Evolutionary conservation across 1,140 invertebrate genomes (phyloP), one percentile per base, ranked within the genome.

Genomic region (Caenorhabditis remanei): DNA sequence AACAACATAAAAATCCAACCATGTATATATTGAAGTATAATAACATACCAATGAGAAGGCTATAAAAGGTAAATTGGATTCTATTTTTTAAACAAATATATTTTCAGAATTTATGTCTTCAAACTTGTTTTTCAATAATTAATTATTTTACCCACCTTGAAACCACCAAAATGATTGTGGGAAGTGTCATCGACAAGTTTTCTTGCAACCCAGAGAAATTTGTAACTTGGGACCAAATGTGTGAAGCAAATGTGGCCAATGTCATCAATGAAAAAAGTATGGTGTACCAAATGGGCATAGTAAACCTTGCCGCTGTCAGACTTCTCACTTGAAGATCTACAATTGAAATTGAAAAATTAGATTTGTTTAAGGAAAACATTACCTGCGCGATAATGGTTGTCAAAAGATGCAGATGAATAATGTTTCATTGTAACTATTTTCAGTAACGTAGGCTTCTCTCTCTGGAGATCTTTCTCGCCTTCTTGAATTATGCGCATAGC

Each of bases 171-270:
- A 90, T 90, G 19, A 88, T 46, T 9, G 56, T 83, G 0, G 79
- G 86, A 14, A 90, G 21, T 24, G 83, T 50, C 41, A 87, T 46
- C 19, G 46, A 55, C 43, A 90, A 56, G 19, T 63, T 83, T 8
- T 84, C 61, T 58, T 90, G 87, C 61, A 90, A 86, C 41, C 83
- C 88, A 19, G 71, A 48, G 55, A 71, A 91, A 85, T 90, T 90
- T 40, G 89, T 90, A 21, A 90, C 88, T 48, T 91, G 91, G 21
- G 88, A 90, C 90, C 90, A 90, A 67, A 90, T 82, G 46, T 90
- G 90, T 9, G 90, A 91, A 4, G 83, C 82, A 71, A 91, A 91
- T 41, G 90, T 90, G n/a, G 41, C 56, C 41, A 90, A 46, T 7
- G 90, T 90, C 90, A 91, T 90, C 19, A 90, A 84, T 24, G 87